These are phyloP conservation scores for Drosophila malerkotliana DNA, from an alignment of 1,140 invertebrate species.

Conservation along the genomic window DNA sequence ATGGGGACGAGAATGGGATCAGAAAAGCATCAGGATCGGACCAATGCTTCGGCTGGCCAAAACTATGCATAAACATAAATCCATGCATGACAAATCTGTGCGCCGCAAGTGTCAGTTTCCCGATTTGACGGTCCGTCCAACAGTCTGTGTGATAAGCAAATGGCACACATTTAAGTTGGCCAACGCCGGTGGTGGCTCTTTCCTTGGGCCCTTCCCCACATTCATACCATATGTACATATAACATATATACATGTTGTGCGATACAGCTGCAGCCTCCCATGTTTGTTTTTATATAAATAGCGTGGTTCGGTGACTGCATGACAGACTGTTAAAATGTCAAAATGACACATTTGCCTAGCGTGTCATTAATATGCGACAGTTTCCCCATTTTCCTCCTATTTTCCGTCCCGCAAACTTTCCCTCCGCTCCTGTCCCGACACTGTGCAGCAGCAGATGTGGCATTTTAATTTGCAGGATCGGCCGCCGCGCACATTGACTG, in stretches of 20 bases:
- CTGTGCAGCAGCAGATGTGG: constrained; percentile 29
- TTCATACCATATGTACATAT: not conserved
- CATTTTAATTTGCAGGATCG: constrained; percentile 66
- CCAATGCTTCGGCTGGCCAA: constrained; percentile 14
- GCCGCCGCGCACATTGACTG: constrained; percentile 64
- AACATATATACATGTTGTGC: constrained; percentile 15
- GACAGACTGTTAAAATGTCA: constrained; percentile 82
- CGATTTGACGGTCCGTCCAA: constrained; percentile 27
- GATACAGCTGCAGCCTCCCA: constrained; percentile 59
- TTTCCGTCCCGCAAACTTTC: not conserved
- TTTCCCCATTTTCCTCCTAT: constrained; percentile 15
- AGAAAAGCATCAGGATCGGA: not conserved
- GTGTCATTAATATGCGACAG: constrained; percentile 82
- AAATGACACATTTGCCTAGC: constrained; percentile 82
- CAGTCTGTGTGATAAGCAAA: constrained; percentile 66
- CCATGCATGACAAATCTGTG: constrained; percentile 79
- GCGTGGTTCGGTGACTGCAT: constrained; percentile 78
- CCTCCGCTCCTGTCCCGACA: not conserved
- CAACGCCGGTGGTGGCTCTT: constrained; percentile 11
- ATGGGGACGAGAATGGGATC: not conserved
- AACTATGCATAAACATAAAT: constrained; percentile 79
- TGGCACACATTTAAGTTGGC: constrained; percentile 73
- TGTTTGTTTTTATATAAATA: constrained; percentile 67
- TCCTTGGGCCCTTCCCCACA: constrained; percentile 24
- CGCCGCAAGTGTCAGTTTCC: constrained; percentile 66